Base-by-base conservation (phyloP, 2,113 vertebrate genomes). In the Ascaphus truei region DNA sequence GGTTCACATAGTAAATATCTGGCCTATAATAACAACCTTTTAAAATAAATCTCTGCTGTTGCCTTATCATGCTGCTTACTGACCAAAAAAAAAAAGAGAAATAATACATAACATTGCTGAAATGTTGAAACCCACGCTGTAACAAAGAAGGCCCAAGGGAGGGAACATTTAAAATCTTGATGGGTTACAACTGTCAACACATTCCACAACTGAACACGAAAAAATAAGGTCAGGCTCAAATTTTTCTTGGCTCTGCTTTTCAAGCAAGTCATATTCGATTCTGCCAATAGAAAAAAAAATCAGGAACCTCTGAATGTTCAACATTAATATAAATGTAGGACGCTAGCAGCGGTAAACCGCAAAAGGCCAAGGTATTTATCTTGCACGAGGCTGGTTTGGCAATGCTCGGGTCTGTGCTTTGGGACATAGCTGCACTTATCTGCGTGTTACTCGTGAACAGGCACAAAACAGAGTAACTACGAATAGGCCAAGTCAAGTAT, bases 161-260 rank as follows among this genome's bases (percentile, higher is more conserved):
- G 81, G 72, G 79, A 79, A 72, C 36, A 7, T 76, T 84, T 75
- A 76, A 76, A 79, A 83, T 84, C 80, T 83, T 73, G 67, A 85
- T 78, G 79, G 30, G 48, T 83, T 80, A 81, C 78, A 75, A 79
- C 76, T 75, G 79, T 84, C 81, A 81, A 79, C 82, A 84, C 79
- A 84, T 82, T 80, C 84, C 80, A 78, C 63, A 79, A 80, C 75
- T 68, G 1, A 83, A 77, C 79, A 77, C 77, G 79, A 68, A 73
- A n/a, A n/a, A 71, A 64, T 81, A 82, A 80, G 80, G 81, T 83
- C 81, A 80, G 63, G 68, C 36, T 47, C 75, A 76, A 61, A 71
- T 80, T 81, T 84, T 81, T 81, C 80, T 84, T 82, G 81, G 86
- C 87, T 78, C 74, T 52, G 67, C 76, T 80, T 81, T 75, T 77